Percentiles rank a stretch among this genome's conserved stretches.
These are phyloP conservation scores for Baryphthengus martii DNA, from an alignment of 2,113 vertebrate genomes.

Conservation along the genomic window DNA sequence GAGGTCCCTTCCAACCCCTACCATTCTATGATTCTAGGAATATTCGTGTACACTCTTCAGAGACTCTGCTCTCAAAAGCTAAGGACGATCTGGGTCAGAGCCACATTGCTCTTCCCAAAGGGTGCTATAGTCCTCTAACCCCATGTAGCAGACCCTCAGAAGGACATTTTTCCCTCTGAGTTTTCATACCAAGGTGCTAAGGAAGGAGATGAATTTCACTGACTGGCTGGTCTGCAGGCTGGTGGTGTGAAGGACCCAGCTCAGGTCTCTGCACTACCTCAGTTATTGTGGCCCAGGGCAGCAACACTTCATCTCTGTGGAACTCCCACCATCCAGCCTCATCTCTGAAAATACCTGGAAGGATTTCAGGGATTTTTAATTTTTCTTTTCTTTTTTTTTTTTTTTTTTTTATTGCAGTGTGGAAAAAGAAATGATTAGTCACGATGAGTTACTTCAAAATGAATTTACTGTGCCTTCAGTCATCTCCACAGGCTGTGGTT, in stretches of 20 bases:
- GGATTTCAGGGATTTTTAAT: neutral
- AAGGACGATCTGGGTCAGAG: neutral
- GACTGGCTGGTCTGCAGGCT: neutral
- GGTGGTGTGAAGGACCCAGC: neutral
- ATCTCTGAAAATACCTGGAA: neutral
- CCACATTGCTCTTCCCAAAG: neutral
- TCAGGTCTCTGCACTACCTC: neutral
- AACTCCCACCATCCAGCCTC: neutral
- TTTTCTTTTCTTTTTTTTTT: neutral
- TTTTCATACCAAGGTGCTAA: neutral
- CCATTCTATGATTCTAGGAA: too few relatives aligned
- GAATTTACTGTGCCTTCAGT: neutral
- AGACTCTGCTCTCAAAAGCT: neutral
- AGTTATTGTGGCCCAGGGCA: neutral
- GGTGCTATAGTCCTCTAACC: neutral
- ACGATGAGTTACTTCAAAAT: neutral
- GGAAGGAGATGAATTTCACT: neutral
- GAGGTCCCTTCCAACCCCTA: too few relatives aligned
- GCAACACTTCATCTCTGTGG: neutral
- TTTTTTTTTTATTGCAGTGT: neutral
- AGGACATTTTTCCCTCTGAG: neutral
- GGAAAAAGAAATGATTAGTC: neutral
- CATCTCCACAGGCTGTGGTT: neutral
- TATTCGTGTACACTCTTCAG: neutral
- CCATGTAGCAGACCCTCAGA: neutral